Base-by-base conservation (phyloP, 2,113 vertebrate species). In the Microcebus murinus region DNA sequence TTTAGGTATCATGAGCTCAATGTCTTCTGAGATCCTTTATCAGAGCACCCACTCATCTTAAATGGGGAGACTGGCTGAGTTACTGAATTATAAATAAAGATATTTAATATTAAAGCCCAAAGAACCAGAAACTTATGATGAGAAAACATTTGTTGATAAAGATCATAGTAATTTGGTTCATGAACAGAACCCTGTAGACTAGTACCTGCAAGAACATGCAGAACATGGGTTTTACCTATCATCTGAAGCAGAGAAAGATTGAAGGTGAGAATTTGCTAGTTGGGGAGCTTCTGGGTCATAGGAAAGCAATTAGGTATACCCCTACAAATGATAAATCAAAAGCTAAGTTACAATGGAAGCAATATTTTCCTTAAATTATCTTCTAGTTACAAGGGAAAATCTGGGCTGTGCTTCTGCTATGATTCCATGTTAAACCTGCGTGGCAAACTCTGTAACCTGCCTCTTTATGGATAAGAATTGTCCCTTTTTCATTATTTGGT, bases 21-120 rank as follows among this genome's bases (percentile, higher is more conserved):
- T 74, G 48, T 74, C 91, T 92, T n/a, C 25, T 42, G 92, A 94
- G 14, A 81, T 97, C 39, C n/a, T 86, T 89, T 59, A 45, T 61
- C 55, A 68, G 67, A 92, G 14, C 45, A 45, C 23, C 18, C 25
- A 50, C 23, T 10, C 4, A 14, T n/a, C 9, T 73, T 18, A 92
- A 89, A 94, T 39, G 21, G 17, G 20, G 11, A 76, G 21, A 91
- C 2, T 70, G 39, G 12, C 6, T 52, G 39, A 83, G 34, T 94
- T 94, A 73, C 25, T 82, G 34, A 92, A 68, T 34, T 89, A 82
- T 23, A 95, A 97, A 88, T 76, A 73, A 77, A 73, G 48, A 21
- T 9, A 59, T 48, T 57, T 70, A 95, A 79, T 9, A 20, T 59
- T 80, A 93, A 95, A 27, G 42, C 5, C 7, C 52, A 48, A 84